Percentiles rank a stretch among this genome's conserved stretches.
phyloP scores from a whole-genome alignment of 2,113 vertebrate genomes.

The Zingel zingel region DNA sequence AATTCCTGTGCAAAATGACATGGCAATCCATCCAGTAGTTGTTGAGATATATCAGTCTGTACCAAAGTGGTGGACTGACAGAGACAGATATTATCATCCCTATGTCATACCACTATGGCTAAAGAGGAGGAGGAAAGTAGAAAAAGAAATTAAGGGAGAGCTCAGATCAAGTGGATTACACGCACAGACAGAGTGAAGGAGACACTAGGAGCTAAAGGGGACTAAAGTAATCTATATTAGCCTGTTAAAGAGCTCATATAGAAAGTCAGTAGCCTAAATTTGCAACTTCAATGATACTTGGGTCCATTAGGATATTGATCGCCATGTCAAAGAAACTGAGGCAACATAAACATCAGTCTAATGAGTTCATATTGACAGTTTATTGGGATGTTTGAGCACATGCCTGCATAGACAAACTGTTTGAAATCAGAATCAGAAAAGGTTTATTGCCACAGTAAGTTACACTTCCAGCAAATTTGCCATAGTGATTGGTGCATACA shows the following conservation, averaged over 20 bases:
- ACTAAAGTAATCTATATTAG: slow-evolving; percentile 13
- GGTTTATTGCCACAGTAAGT: no score
- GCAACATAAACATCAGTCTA: slow-evolving; percentile 27
- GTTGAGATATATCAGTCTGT: neutral
- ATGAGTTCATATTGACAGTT: slow-evolving; percentile 33
- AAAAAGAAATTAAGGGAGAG: neutral
- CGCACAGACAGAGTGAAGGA: slow-evolving; percentile 5
- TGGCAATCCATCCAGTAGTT: neutral
- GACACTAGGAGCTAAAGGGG: slow-evolving; percentile 15
- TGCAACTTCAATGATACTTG: slow-evolving; percentile 30
- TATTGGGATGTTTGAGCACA: neutral
- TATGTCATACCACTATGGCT: neutral
- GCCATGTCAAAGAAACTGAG: slow-evolving; percentile 10
- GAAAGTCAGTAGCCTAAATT: slow-evolving; percentile 27
- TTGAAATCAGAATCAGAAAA: neutral
- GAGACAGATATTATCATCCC: neutral
- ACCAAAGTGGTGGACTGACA: neutral
- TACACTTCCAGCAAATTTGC: no score
- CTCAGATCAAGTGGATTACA: slow-evolving; percentile 10
- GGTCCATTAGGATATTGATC: slow-evolving; percentile 41
- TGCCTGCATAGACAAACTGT: neutral
- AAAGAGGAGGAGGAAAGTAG: neutral
- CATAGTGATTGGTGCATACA: no score
- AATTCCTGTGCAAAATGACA: neutral
- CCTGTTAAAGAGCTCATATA: slow-evolving; percentile 18